Evolutionary conservation across 2,797 vertebrate species (phyloP).

Genomic region (Melopsittacus undulatus): DNA sequence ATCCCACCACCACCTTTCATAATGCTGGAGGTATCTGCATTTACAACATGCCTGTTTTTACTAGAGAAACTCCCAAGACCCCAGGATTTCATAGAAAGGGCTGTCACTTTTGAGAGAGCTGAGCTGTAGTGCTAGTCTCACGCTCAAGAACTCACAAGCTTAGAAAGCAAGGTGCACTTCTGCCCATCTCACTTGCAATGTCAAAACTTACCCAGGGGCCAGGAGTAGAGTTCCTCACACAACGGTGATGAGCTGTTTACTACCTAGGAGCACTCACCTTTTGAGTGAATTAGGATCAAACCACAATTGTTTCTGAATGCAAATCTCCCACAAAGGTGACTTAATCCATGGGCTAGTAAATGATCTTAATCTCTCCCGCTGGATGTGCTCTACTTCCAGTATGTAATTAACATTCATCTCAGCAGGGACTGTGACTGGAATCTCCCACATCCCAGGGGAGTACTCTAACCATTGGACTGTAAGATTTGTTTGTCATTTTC

Average conservation of each 20-base stretch:
- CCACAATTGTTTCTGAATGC: background rate
- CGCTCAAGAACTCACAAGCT: background rate
- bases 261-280: background rate
- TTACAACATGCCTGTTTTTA: background rate
- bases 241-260: background rate
- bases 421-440: background rate
- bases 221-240: background rate
- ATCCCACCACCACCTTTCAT: background rate
- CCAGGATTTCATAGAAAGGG: background rate
- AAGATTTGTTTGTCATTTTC: conserved; percentile 29
- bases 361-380: background rate
- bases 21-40: background rate
- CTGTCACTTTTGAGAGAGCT: background rate
- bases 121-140: background rate
- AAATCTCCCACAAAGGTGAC: conserved; percentile 2
- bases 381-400: background rate
- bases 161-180: background rate
- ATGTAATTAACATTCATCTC: background rate
- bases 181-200: background rate
- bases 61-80: background rate
- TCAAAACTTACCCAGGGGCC: background rate
- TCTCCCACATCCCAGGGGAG: conserved; percentile 38
- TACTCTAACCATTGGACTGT: conserved; percentile 15
- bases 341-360: background rate
- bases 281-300: background rate